phyloP scores from a whole-genome alignment of 2,888 invertebrate species.

The Dolichopus griseipennis region DNA sequence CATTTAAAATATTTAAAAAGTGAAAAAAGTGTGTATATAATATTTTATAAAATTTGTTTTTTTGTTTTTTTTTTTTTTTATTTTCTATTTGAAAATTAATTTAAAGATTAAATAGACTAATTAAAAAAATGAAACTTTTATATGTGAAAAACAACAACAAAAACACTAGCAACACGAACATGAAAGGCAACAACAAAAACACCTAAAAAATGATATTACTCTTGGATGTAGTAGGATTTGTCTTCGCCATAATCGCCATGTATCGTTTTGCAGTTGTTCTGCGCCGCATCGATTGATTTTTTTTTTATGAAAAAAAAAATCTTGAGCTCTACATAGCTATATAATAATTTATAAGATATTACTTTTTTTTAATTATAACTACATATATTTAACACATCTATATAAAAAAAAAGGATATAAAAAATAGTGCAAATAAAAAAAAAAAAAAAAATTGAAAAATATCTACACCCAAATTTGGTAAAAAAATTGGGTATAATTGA shows the following conservation, averaged over 20 bases:
- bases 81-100: neutral
- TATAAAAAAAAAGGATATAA: constrained; percentile 11
- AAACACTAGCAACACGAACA: constrained; percentile 13
- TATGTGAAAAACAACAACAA: constrained; percentile 6
- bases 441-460: constrained; percentile 9
- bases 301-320: constrained; percentile 19
- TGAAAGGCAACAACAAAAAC: constrained; percentile 11
- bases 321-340: constrained; percentile 7
- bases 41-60: neutral
- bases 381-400: constrained; percentile 5
- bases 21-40: constrained; percentile 10
- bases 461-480: constrained; percentile 12
- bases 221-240: constrained; percentile 9
- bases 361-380: constrained; percentile 10
- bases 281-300: constrained; percentile 28
- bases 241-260: constrained; percentile 5
- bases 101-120: constrained; percentile 9
- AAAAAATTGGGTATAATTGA: constrained; percentile 4
- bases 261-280: constrained; percentile 25
- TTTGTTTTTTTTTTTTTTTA: constrained; percentile 1
- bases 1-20: constrained; percentile 8
- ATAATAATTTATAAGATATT: constrained; percentile 11
- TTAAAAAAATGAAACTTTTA: constrained; percentile 11
- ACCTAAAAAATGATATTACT: neutral
- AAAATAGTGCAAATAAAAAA: constrained; percentile 11